Conservation (phyloP, 2,113 vertebrate genomes). For the Pygoscelis adeliae region DNA sequence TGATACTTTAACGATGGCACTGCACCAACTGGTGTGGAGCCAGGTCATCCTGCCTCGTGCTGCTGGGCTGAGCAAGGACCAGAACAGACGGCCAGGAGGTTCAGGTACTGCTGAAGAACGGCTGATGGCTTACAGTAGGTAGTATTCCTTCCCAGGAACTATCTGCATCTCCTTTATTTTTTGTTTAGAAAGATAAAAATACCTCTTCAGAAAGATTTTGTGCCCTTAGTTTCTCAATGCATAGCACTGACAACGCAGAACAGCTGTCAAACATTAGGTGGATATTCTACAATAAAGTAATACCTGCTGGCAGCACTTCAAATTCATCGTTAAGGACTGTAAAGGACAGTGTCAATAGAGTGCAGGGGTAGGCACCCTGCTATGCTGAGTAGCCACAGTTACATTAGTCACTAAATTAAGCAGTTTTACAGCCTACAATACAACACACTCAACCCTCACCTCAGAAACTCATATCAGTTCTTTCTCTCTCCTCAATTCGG, state of each 20-base stretch:
- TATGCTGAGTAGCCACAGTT: background rate
- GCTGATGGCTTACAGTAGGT: background rate
- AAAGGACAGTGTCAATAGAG: background rate
- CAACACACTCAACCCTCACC: background rate
- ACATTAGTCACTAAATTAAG: background rate
- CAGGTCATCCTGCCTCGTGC: background rate
- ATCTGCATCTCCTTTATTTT: background rate
- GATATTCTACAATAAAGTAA: background rate
- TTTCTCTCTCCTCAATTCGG: background rate
- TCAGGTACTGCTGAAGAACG: background rate
- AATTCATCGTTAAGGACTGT: background rate
- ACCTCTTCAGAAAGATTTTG: background rate
- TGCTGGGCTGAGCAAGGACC: background rate
- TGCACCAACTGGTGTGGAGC: too few relatives aligned
- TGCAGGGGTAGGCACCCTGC: background rate
- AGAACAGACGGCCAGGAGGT: fast-evolving
- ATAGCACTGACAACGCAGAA: background rate
- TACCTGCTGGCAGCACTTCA: background rate
- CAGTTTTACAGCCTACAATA: background rate
- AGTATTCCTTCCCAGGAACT: background rate
- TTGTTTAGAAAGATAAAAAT: background rate
- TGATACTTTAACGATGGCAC: fast-evolving
- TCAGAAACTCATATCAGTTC: background rate
- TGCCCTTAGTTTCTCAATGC: background rate
- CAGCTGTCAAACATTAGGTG: background rate